These are phyloP conservation scores for Agrotis exclamationis DNA, from an alignment of 2,888 invertebrate genomes.

Conservation along the genomic window DNA sequence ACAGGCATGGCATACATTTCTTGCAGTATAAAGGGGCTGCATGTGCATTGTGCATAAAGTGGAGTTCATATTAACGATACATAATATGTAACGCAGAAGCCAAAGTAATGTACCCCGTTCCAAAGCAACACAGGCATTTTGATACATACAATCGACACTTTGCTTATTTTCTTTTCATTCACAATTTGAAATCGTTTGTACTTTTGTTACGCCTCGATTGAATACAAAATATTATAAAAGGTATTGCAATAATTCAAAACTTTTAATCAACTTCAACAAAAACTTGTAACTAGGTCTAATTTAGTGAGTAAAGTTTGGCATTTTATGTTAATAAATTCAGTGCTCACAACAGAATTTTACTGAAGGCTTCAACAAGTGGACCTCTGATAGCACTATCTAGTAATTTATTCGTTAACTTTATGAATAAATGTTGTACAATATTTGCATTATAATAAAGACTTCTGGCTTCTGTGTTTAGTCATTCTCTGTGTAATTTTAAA, in stretches of 20 bases:
- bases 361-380: slow-evolving; percentile 20
- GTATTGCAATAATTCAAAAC: slow-evolving; percentile 1
- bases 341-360: slow-evolving; percentile 33
- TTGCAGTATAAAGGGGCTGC: neutral
- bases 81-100: neutral
- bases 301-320: slow-evolving; percentile 35
- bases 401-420: slow-evolving; percentile 50
- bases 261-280: slow-evolving; percentile 26
- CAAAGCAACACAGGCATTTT: neutral
- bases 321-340: slow-evolving; percentile 46
- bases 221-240: slow-evolving; percentile 12
- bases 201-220: neutral
- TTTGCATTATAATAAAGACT: neutral
- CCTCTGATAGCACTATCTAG: slow-evolving; percentile 30
- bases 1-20: neutral
- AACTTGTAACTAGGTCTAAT: slow-evolving; percentile 37
- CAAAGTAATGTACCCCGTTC: neutral
- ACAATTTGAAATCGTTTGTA: neutral
- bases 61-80: neutral
- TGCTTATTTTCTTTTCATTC: neutral
- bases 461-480: neutral
- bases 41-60: no score
- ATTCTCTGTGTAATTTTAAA: neutral
- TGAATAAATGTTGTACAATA: slow-evolving; percentile 10
- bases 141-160: neutral